Evolutionary conservation across 1,140 invertebrate species (phyloP).

Genomic region (Musca domestica): DNA sequence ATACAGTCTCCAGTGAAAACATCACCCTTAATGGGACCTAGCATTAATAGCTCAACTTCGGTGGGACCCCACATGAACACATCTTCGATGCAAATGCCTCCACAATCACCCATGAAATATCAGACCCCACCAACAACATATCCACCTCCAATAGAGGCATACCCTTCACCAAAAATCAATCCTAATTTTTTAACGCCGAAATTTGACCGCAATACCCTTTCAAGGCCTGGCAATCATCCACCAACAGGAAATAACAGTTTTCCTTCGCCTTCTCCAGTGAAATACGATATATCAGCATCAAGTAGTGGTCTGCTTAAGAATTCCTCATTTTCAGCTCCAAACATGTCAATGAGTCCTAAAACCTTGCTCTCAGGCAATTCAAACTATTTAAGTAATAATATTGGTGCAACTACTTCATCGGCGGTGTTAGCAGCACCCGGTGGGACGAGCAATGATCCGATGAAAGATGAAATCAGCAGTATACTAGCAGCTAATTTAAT

Average conservation of each 20-base stretch:
- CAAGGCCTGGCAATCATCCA: conserved; percentile 24
- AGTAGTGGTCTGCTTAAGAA: conserved; percentile 18
- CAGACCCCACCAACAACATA: conserved; percentile 49
- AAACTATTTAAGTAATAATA: conserved; percentile 18
- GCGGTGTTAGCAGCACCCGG: conserved; percentile 23
- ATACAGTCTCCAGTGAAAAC: conserved; percentile 33
- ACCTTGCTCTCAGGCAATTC: conserved; percentile 4
- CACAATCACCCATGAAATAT: conserved; percentile 43
- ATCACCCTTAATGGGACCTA: not conserved
- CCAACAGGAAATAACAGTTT: conserved; percentile 28
- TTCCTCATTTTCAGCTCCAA: not conserved
- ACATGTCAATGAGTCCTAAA: conserved; percentile 7
- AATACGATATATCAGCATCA: conserved; percentile 27
- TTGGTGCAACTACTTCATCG: conserved; percentile 30
- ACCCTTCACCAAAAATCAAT: conserved; percentile 52
- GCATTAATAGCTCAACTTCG: not conserved
- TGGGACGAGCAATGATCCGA: conserved; percentile 33
- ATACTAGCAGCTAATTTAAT: conserved; percentile 49
- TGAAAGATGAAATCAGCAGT: conserved; percentile 49
- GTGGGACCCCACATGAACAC: conserved; percentile 1
- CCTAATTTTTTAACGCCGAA: conserved; percentile 51
- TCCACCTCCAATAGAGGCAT: conserved; percentile 51
- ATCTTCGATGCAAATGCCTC: conserved; percentile 12
- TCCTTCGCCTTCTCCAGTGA: conserved; percentile 32
- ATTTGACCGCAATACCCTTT: conserved; percentile 40